These are phyloP conservation scores for Machaerirhynchus nigripectus DNA, from an alignment of 2,113 vertebrate genomes.

Conservation along the genomic window DNA sequence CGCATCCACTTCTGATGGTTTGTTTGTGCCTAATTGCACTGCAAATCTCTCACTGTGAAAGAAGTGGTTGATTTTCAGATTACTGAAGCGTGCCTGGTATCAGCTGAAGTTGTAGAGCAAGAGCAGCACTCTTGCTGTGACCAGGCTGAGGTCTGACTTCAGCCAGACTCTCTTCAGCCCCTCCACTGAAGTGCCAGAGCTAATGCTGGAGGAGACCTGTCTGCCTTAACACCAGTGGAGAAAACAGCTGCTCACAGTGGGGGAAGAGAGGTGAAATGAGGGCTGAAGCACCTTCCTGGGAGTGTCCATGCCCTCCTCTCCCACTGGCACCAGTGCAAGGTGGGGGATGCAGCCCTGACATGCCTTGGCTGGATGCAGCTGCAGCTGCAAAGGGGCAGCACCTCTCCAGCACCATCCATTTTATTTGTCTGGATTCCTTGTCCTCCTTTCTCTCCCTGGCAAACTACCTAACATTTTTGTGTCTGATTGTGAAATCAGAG, in stretches of 20 bases:
- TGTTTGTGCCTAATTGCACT: background rate
- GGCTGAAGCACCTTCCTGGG: background rate
- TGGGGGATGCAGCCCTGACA: background rate
- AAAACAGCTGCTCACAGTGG: background rate
- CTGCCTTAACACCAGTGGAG: background rate
- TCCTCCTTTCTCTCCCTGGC: background rate
- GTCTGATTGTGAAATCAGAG: conserved; percentile 44
- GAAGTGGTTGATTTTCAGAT: conserved; percentile 12
- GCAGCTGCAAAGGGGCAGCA: background rate
- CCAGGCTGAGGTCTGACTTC: background rate
- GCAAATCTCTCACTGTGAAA: background rate
- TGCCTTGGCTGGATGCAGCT: background rate
- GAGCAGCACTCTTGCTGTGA: background rate
- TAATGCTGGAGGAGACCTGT: background rate
- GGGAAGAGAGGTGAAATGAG: background rate
- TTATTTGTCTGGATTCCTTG: background rate
- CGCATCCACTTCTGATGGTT: background rate
- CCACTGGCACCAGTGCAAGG: background rate
- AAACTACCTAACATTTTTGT: conserved; percentile 32
- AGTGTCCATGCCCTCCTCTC: background rate
- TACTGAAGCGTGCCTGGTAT: background rate
- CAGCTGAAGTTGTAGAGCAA: background rate
- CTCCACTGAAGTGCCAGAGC: background rate
- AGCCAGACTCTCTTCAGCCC: background rate
- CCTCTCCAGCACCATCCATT: background rate